Base-by-base conservation (phyloP, 2,888 invertebrate genomes). In the Seira ritae region DNA sequence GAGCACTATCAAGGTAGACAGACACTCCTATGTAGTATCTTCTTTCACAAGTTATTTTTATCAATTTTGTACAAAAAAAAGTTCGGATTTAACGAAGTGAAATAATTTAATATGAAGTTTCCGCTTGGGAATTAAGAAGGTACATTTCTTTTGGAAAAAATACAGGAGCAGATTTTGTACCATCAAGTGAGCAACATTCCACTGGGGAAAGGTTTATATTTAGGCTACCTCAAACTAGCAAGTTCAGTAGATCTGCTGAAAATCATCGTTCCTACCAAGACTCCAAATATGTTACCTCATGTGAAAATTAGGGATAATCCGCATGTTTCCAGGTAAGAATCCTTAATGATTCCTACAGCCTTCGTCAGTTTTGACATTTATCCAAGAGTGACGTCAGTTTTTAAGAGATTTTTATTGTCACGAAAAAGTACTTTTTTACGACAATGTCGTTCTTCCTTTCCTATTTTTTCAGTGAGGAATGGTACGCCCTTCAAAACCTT, bases 211-310 rank as follows among this genome's bases (percentile, higher is more conserved):
- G 99, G 99, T 0, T 92, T 99, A 22, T 99, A 99, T 92, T 92
- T 99, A 88, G 97, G 98, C 55, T 99, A 98, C 91, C 92, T 99
- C 86, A 98, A 99, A 91, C 95, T 99, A 92, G 97, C 97, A 90
- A 97, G 97, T 88, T 98, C 98, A 0, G 97, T 99, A 78, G 98
- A 98, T 91, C 94, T 96, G 84, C 96, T 98, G 67, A 95, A 97
- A 89, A 95, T 99, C 10, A 95, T 99, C 67, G 98, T 98, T 23
- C 97, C 98, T 0, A 94, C 96, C 75, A 95, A 96, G 90, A 94
- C 96, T 0, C 99, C 99, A 2, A 99, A 98, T 91, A 96, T 98
- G 88, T 93, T 99, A 87, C 99, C 99, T 0, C 96, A 98, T 90
- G 96, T 95, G 86, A 96, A 97, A 91, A 94, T 99, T 50, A 92